A percentile compares a stretch with the other conserved stretches of the same genome.
These are phyloP conservation scores for Petrocephalus schoutedeni DNA, from an alignment of 2,797 vertebrate genomes.

Conservation along the genomic window DNA sequence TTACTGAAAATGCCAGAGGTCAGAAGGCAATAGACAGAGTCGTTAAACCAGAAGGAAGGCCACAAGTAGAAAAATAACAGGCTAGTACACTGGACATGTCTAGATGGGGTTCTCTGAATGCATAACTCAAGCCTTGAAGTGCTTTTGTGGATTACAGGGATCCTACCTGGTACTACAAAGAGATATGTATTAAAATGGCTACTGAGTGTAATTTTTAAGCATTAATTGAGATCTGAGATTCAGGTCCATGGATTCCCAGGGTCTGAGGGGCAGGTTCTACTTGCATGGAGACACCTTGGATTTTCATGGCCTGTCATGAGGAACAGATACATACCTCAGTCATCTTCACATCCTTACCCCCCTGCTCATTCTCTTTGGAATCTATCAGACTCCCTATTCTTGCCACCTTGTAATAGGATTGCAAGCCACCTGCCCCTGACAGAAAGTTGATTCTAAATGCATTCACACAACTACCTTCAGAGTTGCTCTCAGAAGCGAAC, in stretches of 20 bases:
- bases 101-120: neutral
- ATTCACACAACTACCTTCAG: constrained; percentile 26
- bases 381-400: constrained; percentile 51
- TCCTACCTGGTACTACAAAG: neutral
- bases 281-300: neutral
- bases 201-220: neutral
- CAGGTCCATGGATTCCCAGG: neutral
- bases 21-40: neutral
- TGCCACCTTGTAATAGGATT: constrained; percentile 52
- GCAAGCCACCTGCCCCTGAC: constrained; percentile 44
- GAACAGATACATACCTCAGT: neutral
- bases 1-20: neutral
- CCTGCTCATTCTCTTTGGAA: constrained; percentile 26
- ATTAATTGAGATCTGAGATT: neutral
- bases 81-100: neutral
- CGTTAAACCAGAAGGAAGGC: neutral
- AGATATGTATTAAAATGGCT: neutral
- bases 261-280: neutral
- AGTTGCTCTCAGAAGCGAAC: constrained; percentile 33
- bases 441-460: constrained; percentile 17
- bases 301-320: neutral
- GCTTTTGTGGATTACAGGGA: neutral
- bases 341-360: neutral
- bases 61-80: neutral
- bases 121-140: neutral